Percentiles rank a stretch among this genome's conserved stretches.
Conservation (phyloP, 2,888 invertebrate species). For the Mythimna vitellina region DNA sequence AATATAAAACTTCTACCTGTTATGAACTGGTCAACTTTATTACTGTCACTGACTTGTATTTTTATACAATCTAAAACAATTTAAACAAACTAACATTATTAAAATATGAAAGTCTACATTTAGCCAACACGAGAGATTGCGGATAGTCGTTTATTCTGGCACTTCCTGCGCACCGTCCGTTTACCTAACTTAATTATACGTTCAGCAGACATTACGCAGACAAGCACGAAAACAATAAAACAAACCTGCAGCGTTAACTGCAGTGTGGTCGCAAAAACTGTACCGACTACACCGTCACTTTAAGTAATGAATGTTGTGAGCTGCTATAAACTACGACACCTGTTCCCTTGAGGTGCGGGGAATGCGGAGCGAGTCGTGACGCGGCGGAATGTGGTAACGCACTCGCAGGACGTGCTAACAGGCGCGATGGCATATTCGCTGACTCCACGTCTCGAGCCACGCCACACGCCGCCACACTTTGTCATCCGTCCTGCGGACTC, state of each 20-base stretch:
- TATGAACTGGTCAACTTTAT: constrained; percentile 53
- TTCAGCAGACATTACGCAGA: constrained; percentile 55
- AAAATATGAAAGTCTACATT: constrained; percentile 28
- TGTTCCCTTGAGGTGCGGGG: constrained; percentile 44
- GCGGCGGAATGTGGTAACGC: constrained; percentile 63
- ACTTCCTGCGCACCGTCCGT: constrained; percentile 41
- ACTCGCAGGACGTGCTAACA: constrained; percentile 67
- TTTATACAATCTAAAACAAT: constrained; percentile 11
- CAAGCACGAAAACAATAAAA: constrained; percentile 67
- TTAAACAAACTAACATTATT: constrained; percentile 22
- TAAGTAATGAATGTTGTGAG: constrained; percentile 75
- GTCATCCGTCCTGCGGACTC: constrained; percentile 71
- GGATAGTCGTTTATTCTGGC: constrained; percentile 36
- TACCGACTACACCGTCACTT: constrained; percentile 67
- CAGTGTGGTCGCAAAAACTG: constrained; percentile 68
- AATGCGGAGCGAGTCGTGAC: constrained; percentile 60
- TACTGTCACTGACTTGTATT: constrained; percentile 17
- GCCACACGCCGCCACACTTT: constrained; percentile 67
- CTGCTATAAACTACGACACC: constrained; percentile 66
- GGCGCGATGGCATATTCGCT: constrained; percentile 73
- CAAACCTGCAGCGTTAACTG: constrained; percentile 59
- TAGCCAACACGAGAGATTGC: constrained; percentile 24
- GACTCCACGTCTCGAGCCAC: constrained; percentile 59
- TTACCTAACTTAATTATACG: constrained; percentile 61
- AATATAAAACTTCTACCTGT: constrained; percentile 66